Evolutionary conservation across 2,113 vertebrate species (phyloP).

Genomic region (Sprattus sprattus): DNA sequence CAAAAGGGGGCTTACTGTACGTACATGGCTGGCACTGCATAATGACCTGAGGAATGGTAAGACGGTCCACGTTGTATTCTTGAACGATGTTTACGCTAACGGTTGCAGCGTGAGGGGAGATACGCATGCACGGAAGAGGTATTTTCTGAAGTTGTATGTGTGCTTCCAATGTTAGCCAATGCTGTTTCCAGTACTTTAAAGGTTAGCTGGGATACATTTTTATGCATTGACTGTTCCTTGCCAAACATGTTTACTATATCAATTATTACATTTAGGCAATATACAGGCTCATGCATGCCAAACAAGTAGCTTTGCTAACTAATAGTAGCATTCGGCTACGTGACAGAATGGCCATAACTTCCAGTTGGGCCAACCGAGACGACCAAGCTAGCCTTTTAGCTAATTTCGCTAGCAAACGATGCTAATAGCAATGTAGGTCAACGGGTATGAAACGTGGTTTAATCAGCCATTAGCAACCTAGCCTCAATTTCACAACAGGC

Average conservation of each 20-base stretch:
- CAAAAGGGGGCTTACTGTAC: constrained; percentile 49
- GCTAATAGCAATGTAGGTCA: constrained; percentile 21
- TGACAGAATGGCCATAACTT: constrained; percentile 18
- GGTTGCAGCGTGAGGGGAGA: background rate
- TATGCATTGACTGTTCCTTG: background rate
- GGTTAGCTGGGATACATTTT: background rate
- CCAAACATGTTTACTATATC: background rate
- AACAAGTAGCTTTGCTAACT: background rate
- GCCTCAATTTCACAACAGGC: background rate
- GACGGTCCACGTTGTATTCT: constrained; percentile 1
- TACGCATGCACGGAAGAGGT: constrained; percentile 10
- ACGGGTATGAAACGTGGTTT: background rate
- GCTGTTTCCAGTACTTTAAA: background rate
- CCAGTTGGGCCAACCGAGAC: background rate
- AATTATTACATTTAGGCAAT: background rate
- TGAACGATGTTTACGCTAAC: constrained; percentile 1
- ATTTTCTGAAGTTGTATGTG: background rate
- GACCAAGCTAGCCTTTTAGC: background rate
- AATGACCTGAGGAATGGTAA: constrained; percentile 54
- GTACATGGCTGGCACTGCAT: constrained; percentile 32
- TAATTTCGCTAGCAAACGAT: background rate
- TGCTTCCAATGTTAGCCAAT: background rate
- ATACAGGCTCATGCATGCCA: background rate
- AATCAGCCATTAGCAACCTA: background rate
- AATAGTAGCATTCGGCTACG: background rate